Base-by-base conservation (phyloP, 2,113 vertebrate species). In the Chloropsis hardwickii region DNA sequence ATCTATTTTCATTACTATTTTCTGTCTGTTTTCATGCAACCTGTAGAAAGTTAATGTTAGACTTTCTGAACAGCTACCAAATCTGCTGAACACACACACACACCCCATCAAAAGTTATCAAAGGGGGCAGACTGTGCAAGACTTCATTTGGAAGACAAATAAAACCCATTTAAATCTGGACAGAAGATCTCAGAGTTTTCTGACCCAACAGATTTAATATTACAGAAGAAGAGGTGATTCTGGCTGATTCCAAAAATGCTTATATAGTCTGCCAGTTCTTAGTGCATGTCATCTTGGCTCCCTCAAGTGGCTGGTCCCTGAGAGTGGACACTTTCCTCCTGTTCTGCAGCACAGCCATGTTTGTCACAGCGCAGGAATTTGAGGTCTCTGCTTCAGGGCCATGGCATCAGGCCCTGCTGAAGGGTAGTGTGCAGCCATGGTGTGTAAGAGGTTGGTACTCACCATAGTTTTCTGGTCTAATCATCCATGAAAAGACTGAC, bases 271-370 rank as follows among this genome's bases (percentile, higher is more conserved):
- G 15, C 56, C 31, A 31, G 27, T 12, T 77, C n/a, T n/a, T 51
- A 15, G 79, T 53, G 67, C 20, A 19, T 0, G 65, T 88, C 73
- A 29, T 28, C 88, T 42, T 82, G 77, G 88, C 93, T 97, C 95
- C 95, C 95, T 94, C 95, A 92, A 92, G 94, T 2, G 94, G 86
- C 76, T 85, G 66, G 16, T 81, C 60, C 33, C 66, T 22, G 62
- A 23, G 81, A 29, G 40, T 11, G 23, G 81, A 39, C 45, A 40
- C 12, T 66, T 87, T 39, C 33, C 54, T 71, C 2, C 4, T 20
- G 33, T 47, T 69, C 48, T 29, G 1, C n/a, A 29, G 37, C 57
- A 6, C 2, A 1, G 5, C n/a, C 9, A 11, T 0, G 0, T 29
- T 60, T 78, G 40, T 88, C 70, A 51, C 12, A 53, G 37, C 3